These are phyloP conservation scores for Caenorhabditis japonica DNA, from an alignment of 2,888 invertebrate genomes.

Conservation along the genomic window DNA sequence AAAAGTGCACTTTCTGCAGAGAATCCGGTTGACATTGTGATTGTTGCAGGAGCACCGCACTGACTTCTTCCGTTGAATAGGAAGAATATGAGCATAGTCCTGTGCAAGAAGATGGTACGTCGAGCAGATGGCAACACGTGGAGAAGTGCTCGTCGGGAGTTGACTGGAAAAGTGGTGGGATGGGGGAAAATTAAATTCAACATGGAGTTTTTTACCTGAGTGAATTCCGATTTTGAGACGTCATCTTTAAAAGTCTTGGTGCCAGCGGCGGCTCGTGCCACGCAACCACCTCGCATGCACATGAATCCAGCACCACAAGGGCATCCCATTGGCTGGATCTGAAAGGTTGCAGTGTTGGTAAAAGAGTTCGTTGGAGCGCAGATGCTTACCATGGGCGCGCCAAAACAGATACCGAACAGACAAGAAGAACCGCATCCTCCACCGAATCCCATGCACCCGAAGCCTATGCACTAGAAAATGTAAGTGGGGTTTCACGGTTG, in stretches of 20 bases:
- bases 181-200: no score
- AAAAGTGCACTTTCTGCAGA: constrained; percentile 57
- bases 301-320: constrained; percentile 54
- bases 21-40: constrained; percentile 50
- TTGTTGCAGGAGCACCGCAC: constrained; percentile 27
- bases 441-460: constrained; percentile 57
- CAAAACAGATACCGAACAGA: constrained; percentile 56
- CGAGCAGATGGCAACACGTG: constrained; percentile 57
- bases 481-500: no score
- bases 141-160: constrained; percentile 59
- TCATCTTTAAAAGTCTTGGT: constrained; percentile 56
- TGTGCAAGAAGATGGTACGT: constrained; percentile 41
- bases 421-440: constrained; percentile 54
- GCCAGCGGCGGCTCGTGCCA: constrained; percentile 52
- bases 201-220: no score
- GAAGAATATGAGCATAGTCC: constrained; percentile 48
- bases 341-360: background rate
- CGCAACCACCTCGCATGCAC: constrained; percentile 58
- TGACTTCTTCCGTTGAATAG: constrained; percentile 52
- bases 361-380: no score
- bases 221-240: background rate
- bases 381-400: constrained; percentile 26
- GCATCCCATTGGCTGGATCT: constrained; percentile 53
- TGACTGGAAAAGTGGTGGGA: constrained; percentile 36
- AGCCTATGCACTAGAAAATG: constrained; percentile 46